Percentiles rank a stretch among this genome's conserved stretches.
phyloP scores from a whole-genome alignment of 2,888 invertebrate genomes.

The Ormyrus pomaceus region DNA sequence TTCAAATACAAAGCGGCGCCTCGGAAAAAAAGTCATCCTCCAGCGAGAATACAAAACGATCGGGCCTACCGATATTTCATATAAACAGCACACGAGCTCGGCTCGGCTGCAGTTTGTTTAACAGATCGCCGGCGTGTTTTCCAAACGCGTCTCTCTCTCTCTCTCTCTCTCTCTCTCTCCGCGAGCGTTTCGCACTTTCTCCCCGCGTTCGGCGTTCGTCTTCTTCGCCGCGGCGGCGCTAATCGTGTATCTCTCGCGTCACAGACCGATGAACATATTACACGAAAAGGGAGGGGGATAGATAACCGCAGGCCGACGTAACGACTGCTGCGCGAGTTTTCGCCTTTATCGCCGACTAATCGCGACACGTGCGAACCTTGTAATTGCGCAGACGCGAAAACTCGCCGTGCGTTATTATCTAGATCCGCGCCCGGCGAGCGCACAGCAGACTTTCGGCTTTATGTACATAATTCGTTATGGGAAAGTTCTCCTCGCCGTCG shows the following conservation, averaged over 20 bases:
- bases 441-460: slow-evolving; percentile 11
- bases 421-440: slow-evolving; percentile 27
- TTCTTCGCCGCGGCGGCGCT: slow-evolving; percentile 18
- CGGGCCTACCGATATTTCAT: slow-evolving; percentile 30
- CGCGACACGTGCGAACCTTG: slow-evolving; percentile 33
- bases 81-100: too few relatives aligned
- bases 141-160: too few relatives aligned
- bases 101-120: too few relatives aligned
- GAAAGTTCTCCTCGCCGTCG: slow-evolving; percentile 33
- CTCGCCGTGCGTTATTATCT: slow-evolving; percentile 27
- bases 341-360: slow-evolving; percentile 37
- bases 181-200: slow-evolving; percentile 34
- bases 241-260: slow-evolving; percentile 46
- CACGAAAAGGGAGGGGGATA: neutral
- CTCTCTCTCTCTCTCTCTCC: too few relatives aligned
- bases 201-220: slow-evolving; percentile 18
- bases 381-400: slow-evolving; percentile 42
- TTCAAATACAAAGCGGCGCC: neutral
- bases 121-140: too few relatives aligned
- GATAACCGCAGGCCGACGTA: neutral
- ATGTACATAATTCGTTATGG: slow-evolving; percentile 42
- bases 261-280: slow-evolving; percentile 52
- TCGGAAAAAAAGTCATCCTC: slow-evolving; percentile 8
- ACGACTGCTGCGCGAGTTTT: slow-evolving; percentile 12
- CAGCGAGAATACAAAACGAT: slow-evolving; percentile 30